Evolutionary conservation across 1,140 invertebrate genomes (phyloP), one percentile per base, ranked within the genome.

Genomic region (Anastatus disparis): DNA sequence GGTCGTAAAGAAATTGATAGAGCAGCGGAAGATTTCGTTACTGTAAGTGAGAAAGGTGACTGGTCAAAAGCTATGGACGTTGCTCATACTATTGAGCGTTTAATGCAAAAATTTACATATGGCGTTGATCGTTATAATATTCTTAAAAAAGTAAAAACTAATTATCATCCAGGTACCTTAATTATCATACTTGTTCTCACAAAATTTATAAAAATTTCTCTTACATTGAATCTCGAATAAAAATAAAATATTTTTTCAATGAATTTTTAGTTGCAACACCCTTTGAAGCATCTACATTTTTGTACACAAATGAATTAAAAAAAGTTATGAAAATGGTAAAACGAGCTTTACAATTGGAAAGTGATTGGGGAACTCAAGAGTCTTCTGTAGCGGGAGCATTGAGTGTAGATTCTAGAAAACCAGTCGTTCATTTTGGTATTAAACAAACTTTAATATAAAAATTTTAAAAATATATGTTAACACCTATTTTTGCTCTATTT

Each of bases 101-200:
- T 90, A 0, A 87, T 93, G 64, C 70, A 87, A 12, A 12, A 72
- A 3, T 80, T 82, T 15, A 91, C 92, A 0, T 84, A 88, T 61
- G 87, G 86, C 24, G 90, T 95, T 7, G 91, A 94, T 78, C 94
- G 94, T 77, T 95, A 95, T 75, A 94, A 95, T 77, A 91, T 95
- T 72, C 79, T 94, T 13, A 89, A 86, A 42, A 88, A 87, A 77
- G 82, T 82, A 62, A 61, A 9, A n/a, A n/a, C 20, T 10, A 44
- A 44, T 6, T n/a, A 35, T 27, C 17, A 26, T 15, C 2, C 58
- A 3, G 2, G 55, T 55, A 55, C 1, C 15, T n/a, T 55, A n/a
- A n/a, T n/a, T n/a, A n/a, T n/a, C n/a, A n/a, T n/a, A n/a, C n/a
- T n/a, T n/a, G n/a, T n/a, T n/a, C n/a, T n/a, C n/a, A n/a, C n/a